These are phyloP conservation scores for Mongoloraphidia duomilia DNA, from an alignment of 2,888 invertebrate species.

Conservation along the genomic window DNA sequence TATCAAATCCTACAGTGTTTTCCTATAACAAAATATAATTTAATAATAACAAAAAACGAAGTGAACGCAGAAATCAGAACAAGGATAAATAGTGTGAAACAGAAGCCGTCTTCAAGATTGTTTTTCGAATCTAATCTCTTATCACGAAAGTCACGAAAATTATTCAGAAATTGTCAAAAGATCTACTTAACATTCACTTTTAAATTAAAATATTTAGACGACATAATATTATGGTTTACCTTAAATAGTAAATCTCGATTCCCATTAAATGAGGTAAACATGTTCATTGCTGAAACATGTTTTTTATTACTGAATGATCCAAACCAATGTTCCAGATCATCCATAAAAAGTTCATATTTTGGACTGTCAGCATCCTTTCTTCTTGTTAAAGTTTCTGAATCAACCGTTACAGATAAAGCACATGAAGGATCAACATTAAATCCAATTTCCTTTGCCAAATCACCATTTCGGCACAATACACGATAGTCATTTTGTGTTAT, in stretches of 20 bases:
- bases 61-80: too few relatives aligned
- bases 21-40: conserved; percentile 31
- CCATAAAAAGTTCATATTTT: conserved; percentile 20
- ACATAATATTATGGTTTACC: conserved; percentile 19
- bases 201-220: background rate
- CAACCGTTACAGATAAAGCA: conserved; percentile 40
- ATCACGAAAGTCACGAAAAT: too few relatives aligned
- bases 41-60: too few relatives aligned
- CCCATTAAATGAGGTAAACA: conserved; percentile 43
- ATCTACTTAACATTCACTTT: conserved; percentile 2
- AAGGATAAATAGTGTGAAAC: too few relatives aligned
- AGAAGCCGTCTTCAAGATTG: too few relatives aligned
- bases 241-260: conserved; percentile 43
- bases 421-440: conserved; percentile 38
- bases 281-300: conserved; percentile 31
- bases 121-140: too few relatives aligned
- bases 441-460: conserved; percentile 33
- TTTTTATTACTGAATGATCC: conserved; percentile 23
- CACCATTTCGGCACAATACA: conserved; percentile 46
- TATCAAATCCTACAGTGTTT: conserved; percentile 39
- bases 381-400: conserved; percentile 43
- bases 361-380: conserved; percentile 22
- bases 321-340: conserved; percentile 22
- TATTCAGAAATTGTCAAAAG: too few relatives aligned
- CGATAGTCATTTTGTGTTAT: conserved; percentile 30